These are phyloP conservation scores for Iselma pallidipennis DNA, from an alignment of 2,888 invertebrate genomes.

Conservation along the genomic window DNA sequence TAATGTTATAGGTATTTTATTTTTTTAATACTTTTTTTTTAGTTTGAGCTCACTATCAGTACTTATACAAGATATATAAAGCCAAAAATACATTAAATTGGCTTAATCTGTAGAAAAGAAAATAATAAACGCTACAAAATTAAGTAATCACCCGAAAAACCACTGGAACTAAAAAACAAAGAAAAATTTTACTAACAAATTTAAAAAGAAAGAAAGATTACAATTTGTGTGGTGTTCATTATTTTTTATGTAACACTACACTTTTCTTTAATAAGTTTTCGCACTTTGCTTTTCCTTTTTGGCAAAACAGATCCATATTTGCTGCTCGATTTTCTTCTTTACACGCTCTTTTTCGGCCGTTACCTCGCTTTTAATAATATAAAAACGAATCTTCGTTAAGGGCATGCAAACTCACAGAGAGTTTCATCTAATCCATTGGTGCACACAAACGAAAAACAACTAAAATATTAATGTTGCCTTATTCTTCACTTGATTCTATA, in stretches of 20 bases:
- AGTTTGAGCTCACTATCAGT: background rate
- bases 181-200: too few species aligned
- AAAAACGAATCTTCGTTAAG: background rate
- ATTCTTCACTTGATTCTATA: background rate
- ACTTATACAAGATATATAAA: background rate
- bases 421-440: background rate
- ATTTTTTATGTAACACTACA: too few species aligned
- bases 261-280: background rate
- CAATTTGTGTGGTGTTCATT: background rate
- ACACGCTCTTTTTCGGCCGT: background rate
- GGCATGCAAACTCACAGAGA: background rate
- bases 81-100: background rate
- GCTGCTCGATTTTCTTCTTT: background rate
- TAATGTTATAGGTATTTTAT: conserved; percentile 1
- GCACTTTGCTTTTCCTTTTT: background rate
- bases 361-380: background rate
- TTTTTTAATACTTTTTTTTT: background rate
- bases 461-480: conserved; percentile 19
- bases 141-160: too few species aligned
- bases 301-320: background rate
- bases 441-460: background rate
- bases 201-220: too few species aligned
- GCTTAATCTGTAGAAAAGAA: background rate
- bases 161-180: too few species aligned
- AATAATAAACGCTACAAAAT: background rate